Evolutionary conservation across 1,140 invertebrate genomes (phyloP).

Genomic region (Neodiprion lecontei): DNA sequence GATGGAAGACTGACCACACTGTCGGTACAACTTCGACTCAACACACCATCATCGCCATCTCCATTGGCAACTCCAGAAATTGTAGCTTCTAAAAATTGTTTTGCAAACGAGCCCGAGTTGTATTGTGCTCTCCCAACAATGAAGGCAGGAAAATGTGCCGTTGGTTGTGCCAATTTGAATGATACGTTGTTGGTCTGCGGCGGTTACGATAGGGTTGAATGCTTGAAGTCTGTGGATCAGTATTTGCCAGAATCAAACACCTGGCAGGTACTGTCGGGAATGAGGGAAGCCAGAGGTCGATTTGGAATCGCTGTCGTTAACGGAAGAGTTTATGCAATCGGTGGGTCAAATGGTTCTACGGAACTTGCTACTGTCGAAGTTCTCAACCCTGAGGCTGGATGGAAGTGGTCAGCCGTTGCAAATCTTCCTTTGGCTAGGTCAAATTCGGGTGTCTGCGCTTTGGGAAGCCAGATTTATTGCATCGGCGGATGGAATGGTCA

Average conservation of each 20-base stretch:
- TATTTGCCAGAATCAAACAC: constrained; percentile 74
- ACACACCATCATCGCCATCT: constrained; percentile 56
- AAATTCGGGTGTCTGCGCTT: constrained; percentile 75
- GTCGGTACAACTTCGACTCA: constrained; percentile 69
- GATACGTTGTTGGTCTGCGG: constrained; percentile 78
- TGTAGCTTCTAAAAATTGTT: constrained; percentile 33
- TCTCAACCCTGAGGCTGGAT: constrained; percentile 58
- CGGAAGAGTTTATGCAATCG: constrained; percentile 76
- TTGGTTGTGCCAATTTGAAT: constrained; percentile 74
- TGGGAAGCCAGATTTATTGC: constrained; percentile 77
- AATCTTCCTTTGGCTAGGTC: constrained; percentile 71
- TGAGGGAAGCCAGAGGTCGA: constrained; percentile 76
- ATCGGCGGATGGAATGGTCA: constrained; percentile 85
- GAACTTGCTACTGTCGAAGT: constrained; percentile 76
- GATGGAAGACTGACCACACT: constrained; percentile 69
- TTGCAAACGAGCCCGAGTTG: constrained; percentile 60
- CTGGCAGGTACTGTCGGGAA: constrained; percentile 72
- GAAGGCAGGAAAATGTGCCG: constrained; percentile 74
- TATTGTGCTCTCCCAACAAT: constrained; percentile 72
- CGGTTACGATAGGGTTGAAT: constrained; percentile 87
- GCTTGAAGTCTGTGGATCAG: constrained; percentile 76
- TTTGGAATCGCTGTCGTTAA: constrained; percentile 76
- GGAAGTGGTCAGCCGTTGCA: constrained; percentile 71
- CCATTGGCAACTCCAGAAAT: constrained; percentile 42
- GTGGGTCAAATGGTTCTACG: constrained; percentile 79